Evolutionary conservation across 2,113 vertebrate species (phyloP), one percentile per base, ranked within the genome.

Genomic region (Phyllostomus discolor): DNA sequence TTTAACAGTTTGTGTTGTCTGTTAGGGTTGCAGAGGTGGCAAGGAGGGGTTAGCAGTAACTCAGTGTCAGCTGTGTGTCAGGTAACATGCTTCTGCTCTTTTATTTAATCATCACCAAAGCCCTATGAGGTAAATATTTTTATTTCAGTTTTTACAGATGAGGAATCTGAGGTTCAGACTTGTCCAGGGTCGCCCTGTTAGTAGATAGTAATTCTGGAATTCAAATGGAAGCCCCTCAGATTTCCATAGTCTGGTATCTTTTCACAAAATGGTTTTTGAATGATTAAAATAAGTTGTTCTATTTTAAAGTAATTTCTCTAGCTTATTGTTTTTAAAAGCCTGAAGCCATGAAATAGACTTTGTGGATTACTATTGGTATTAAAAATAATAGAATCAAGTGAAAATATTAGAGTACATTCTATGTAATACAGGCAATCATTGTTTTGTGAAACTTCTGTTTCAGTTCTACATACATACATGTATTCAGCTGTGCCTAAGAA

Each of bases 291-390:
- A 20, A 83, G 69, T 69, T 67, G 4, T 94, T 91, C 73, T 67
- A 10, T 89, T 89, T 93, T 86, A 92, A 93, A 88, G 14, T 43
- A 83, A 14, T 88, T 88, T 79, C 66, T 78, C 35, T 81, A 31
- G 66, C 3, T n/a, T 85, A 35, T 35, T 87, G 73, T 80, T 83
- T 94, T 94, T 26, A 10, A 91, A 73, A 92, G 6, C 66, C 76
- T 95, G 66, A 54, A 88, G 24, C 31, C 76, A 85, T 52, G 31
- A 94, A 95, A 91, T 69, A 7, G 38, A 81, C 35, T 78, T 91
- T 96, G 46, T 72, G 31, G 38, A 78, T 94, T 90, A 70, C 38
- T 72, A 22, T 41, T 92, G 57, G n/a, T 38, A 80, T 70, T 57
- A n/a, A 90, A 92, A 80, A 85, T 66, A 81, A 75, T 87, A 81